phyloP scores from a whole-genome alignment of 2,888 invertebrate genomes.

The Stenurella melanura region DNA sequence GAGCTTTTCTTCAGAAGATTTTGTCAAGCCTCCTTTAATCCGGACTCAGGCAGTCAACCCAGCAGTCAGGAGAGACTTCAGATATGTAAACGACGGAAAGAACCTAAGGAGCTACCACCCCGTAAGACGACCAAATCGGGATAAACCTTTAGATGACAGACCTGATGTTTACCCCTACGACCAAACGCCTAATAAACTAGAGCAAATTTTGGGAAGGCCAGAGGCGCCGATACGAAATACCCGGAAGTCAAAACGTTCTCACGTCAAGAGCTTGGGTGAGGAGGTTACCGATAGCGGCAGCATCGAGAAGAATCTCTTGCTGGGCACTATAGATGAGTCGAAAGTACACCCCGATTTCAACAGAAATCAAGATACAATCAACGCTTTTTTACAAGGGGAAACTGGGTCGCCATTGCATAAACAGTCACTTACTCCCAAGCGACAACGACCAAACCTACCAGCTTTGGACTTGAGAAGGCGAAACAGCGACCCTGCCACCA shows the following conservation, averaged over 20 bases:
- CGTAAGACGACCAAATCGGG: slow-evolving; percentile 69
- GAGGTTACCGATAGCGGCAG: slow-evolving; percentile 72
- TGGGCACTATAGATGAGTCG: slow-evolving; percentile 71
- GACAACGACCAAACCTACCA: slow-evolving; percentile 65
- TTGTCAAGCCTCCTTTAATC: slow-evolving; percentile 58
- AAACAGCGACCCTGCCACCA: slow-evolving; percentile 84
- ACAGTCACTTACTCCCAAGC: slow-evolving; percentile 68
- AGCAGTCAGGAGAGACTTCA: slow-evolving; percentile 51
- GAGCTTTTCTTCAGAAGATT: slow-evolving; percentile 46
- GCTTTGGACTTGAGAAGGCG: slow-evolving; percentile 78
- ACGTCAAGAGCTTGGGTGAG: slow-evolving; percentile 74
- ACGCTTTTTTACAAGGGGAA: slow-evolving; percentile 42
- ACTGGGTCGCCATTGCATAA: slow-evolving; percentile 43
- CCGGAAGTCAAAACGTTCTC: slow-evolving; percentile 66
- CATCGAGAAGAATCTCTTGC: slow-evolving; percentile 64
- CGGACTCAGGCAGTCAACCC: slow-evolving; percentile 62
- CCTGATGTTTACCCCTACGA: slow-evolving; percentile 66
- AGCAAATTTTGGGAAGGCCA: slow-evolving; percentile 70
- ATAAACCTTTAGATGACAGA: slow-evolving; percentile 58
- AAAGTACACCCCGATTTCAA: slow-evolving; percentile 59
- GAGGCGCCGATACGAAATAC: slow-evolving; percentile 67
- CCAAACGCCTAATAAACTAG: slow-evolving; percentile 68
- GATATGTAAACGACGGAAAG: slow-evolving; percentile 42
- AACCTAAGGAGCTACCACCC: slow-evolving; percentile 30
- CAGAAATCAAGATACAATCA: slow-evolving; percentile 47